These are phyloP conservation scores for Enteromius mattozi DNA, from an alignment of 2,797 vertebrate species.

Conservation along the genomic window DNA sequence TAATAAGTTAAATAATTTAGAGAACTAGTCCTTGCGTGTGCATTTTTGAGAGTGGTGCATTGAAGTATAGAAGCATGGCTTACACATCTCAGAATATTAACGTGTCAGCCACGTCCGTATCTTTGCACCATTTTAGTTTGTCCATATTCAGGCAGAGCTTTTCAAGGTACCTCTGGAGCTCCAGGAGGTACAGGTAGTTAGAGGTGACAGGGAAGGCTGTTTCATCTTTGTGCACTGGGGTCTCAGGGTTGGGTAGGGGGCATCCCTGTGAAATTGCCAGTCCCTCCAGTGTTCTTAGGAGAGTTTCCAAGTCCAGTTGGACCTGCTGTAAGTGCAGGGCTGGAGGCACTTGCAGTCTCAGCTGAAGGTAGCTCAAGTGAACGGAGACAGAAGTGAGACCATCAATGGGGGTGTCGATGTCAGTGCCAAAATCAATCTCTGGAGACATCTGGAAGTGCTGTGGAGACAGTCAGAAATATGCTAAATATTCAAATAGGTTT, in stretches of 20 bases:
- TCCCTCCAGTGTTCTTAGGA: constrained; percentile 60
- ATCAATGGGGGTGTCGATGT: constrained; percentile 57
- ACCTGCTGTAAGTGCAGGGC: constrained; percentile 64
- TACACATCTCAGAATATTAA: constrained; percentile 21
- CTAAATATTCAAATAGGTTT: not conserved
- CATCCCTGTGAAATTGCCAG: constrained; percentile 60
- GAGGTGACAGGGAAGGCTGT: constrained; percentile 58
- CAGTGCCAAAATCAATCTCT: constrained; percentile 36
- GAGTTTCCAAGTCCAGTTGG: constrained; percentile 66
- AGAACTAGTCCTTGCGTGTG: constrained; percentile 47
- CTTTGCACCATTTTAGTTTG: constrained; percentile 71
- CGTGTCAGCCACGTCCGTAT: not conserved
- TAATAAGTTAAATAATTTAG: constrained; percentile 36
- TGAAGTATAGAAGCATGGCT: constrained; percentile 23
- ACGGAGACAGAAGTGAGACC: constrained; percentile 64
- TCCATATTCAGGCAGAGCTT: constrained; percentile 63
- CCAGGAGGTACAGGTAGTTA: constrained; percentile 55
- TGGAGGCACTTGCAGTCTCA: constrained; percentile 52
- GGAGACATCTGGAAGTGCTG: constrained; percentile 54
- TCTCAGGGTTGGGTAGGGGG: constrained; percentile 22
- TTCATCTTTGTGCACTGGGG: not conserved
- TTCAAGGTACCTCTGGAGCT: constrained; percentile 70
- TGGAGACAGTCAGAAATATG: constrained; percentile 1
- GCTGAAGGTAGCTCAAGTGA: constrained; percentile 62
- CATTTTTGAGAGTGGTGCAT: constrained; percentile 31